Evolutionary conservation across 2,113 vertebrate species (phyloP), one percentile per base, ranked within the genome.

Genomic region (Bostrychus sinensis): DNA sequence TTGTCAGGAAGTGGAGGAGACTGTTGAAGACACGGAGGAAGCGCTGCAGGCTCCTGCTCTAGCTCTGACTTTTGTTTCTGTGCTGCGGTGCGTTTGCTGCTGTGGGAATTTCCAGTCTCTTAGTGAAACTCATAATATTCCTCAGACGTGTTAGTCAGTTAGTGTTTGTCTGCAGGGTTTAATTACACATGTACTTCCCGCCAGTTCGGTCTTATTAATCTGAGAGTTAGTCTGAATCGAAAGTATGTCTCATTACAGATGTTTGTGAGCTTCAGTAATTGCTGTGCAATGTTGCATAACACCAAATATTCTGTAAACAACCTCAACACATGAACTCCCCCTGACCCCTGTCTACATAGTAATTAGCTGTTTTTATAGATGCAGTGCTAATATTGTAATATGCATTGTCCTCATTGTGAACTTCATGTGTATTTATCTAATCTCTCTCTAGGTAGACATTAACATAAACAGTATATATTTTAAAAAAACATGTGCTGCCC

Each of bases 61-160:
- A 64, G 78, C 65, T 56, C 64, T 34, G 70, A 81, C 62, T 75
- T 77, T 75, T 77, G 67, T 77, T 56, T 84, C 59, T 67, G 78
- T 67, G 70, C 74, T 20, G 38, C 1, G 48, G 45, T 63, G 75
- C 55, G 23, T 76, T 71, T 59, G 66, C 1, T 39, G 69, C 54
- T 28, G 56, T 63, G 69, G 50, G 62, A 81, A 71, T 34, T 39
- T 70, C 25, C 67, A 38, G 51, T 53, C 45, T 72, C 63, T 51
- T 39, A 55, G 75, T 70, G 5, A 4, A 46, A 57, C 70, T 5
- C 48, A 75, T 51, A 62, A 78, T 54, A 39, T 16, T 39, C 28
- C 16, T n/a, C 78, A 61, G 5, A 66, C 56, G 50, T 8, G 23
- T 42, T 60, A 46, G 51, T 46, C 22, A 23, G 48, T 55, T 70